phyloP scores from a whole-genome alignment of 1,140 invertebrate species.

The Tenebrio molitor region DNA sequence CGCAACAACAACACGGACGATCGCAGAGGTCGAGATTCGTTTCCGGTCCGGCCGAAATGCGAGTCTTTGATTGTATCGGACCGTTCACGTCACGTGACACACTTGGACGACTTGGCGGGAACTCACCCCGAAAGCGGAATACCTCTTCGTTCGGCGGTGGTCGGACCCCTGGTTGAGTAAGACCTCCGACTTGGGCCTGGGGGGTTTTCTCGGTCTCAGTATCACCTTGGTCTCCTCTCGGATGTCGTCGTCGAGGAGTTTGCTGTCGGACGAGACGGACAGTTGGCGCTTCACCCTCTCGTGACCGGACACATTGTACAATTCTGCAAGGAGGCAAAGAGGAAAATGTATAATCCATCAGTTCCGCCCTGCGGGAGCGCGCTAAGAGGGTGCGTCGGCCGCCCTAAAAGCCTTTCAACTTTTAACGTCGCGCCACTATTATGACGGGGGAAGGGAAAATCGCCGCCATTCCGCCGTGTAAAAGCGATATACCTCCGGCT shows the following conservation, averaged over 20 bases:
- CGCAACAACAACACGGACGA: slow-evolving; percentile 1
- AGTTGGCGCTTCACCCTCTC: slow-evolving; percentile 88
- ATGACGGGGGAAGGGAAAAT: too few species aligned
- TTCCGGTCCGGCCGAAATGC: slow-evolving; percentile 21
- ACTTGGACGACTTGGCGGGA: too few species aligned
- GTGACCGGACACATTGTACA: slow-evolving; percentile 82
- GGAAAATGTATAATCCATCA: slow-evolving; percentile 57
- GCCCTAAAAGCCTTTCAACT: background rate
- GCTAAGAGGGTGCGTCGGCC: background rate
- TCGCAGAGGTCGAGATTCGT: background rate
- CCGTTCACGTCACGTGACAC: too few species aligned
- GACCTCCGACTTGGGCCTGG: slow-evolving; percentile 90
- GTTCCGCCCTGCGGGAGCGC: too few species aligned
- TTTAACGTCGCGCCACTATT: too few species aligned
- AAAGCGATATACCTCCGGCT: too few species aligned
- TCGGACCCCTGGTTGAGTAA: slow-evolving; percentile 79
- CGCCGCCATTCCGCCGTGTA: too few species aligned
- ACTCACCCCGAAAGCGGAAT: slow-evolving; percentile 93
- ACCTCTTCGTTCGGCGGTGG: slow-evolving; percentile 84
- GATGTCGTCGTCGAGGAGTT: slow-evolving; percentile 87
- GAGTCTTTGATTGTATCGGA: too few species aligned
- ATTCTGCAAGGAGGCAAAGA: slow-evolving; percentile 76
- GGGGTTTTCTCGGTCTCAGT: slow-evolving; percentile 88
- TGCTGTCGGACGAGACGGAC: slow-evolving; percentile 91
- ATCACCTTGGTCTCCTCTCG: slow-evolving; percentile 88